Evolutionary conservation across 1,140 invertebrate genomes (phyloP).

Genomic region (Ruditapes philippinarum): DNA sequence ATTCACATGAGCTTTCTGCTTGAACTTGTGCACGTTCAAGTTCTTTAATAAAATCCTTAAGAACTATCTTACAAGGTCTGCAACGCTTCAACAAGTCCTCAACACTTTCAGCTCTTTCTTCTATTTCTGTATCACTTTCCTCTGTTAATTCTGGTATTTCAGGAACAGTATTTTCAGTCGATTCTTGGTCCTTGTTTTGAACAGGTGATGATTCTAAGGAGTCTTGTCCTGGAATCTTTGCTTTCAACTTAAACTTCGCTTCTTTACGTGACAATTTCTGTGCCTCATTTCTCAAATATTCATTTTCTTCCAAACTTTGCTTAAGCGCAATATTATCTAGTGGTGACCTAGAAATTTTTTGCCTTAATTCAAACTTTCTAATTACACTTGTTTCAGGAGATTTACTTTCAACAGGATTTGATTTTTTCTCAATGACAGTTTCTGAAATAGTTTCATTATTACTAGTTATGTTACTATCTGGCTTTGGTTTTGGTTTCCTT

Average conservation of each 20-base stretch:
- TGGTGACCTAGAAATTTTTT: constrained; percentile 77
- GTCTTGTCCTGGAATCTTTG: constrained; percentile 28
- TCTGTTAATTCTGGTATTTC: constrained; percentile 1
- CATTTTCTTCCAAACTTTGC: constrained; percentile 74
- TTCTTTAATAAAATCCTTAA: constrained; percentile 82
- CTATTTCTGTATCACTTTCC: neutral
- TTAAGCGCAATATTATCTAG: constrained; percentile 78
- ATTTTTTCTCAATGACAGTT: neutral
- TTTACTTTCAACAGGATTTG: neutral
- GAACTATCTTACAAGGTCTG: constrained; percentile 77
- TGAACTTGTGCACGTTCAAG: constrained; percentile 60
- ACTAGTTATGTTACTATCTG: neutral
- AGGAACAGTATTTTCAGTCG: constrained; percentile 7
- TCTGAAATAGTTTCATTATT: neutral
- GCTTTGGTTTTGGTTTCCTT: neutral
- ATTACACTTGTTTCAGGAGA: constrained; percentile 3
- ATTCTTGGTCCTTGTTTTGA: neutral
- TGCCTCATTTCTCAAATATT: constrained; percentile 73
- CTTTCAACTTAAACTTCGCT: constrained; percentile 65
- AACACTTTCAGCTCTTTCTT: neutral
- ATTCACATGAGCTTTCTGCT: constrained; percentile 47
- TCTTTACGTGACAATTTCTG: constrained; percentile 63
- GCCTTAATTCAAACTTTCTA: constrained; percentile 68
- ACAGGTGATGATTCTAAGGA: neutral
- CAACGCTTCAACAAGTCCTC: constrained; percentile 46